Conservation (phyloP, 2,113 vertebrate genomes). For the Gallinago paraguaiae region DNA sequence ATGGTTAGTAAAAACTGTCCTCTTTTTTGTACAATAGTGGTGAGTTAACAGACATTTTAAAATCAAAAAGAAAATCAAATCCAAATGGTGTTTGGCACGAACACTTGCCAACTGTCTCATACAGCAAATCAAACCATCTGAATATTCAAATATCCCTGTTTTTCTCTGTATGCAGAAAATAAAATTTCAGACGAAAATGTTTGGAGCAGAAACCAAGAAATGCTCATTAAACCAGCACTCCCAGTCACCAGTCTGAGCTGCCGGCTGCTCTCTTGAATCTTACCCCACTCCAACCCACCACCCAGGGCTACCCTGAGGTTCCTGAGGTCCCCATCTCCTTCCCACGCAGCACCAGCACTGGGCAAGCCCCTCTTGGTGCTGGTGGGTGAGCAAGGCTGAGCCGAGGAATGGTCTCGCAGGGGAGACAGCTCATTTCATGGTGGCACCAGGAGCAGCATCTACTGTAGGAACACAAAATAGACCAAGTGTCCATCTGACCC, state of each 20-base stretch:
- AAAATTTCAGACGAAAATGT: not conserved
- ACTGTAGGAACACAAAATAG: not conserved
- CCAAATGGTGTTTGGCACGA: slow-evolving; percentile 46
- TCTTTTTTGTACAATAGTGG: slow-evolving; percentile 13
- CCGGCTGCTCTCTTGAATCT: not conserved
- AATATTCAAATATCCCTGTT: not conserved
- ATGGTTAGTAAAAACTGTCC: slow-evolving; percentile 16
- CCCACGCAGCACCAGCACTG: not conserved
- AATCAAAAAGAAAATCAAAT: slow-evolving; percentile 3
- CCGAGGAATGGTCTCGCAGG: not conserved
- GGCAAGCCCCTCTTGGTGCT: not conserved
- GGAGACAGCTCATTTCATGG: not conserved
- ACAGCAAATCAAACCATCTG: slow-evolving; percentile 39
- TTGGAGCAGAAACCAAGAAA: not conserved
- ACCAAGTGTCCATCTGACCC: not conserved
- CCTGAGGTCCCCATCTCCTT: not conserved
- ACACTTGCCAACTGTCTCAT: slow-evolving; percentile 18
- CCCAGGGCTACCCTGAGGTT: not conserved
- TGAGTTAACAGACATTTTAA: slow-evolving; percentile 31
- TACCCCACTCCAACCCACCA: not conserved
- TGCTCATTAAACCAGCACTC: not conserved
- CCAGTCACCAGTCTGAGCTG: not conserved
- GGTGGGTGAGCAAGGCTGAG: not conserved
- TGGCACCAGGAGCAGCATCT: not conserved
- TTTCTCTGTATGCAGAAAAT: slow-evolving; percentile 34